Conservation (phyloP, 2,888 invertebrate species). For the Aleiodes leptofemur region DNA sequence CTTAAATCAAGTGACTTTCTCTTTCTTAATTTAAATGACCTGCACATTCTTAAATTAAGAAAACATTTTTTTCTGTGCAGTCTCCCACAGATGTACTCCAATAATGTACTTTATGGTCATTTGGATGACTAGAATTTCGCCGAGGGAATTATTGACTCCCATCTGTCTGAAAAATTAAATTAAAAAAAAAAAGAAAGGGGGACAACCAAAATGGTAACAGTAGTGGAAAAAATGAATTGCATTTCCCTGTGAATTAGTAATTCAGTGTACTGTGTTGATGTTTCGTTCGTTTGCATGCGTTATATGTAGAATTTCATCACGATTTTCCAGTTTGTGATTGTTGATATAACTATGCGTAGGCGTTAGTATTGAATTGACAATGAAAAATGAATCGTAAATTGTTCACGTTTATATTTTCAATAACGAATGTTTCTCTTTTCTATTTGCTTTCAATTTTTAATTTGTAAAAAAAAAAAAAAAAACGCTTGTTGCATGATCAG, state of each 20-base stretch:
- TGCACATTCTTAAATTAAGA: too few relatives aligned
- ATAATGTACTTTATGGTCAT: too few relatives aligned
- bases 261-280: not conserved
- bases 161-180: not conserved
- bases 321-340: not conserved
- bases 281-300: not conserved
- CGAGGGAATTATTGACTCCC: too few relatives aligned
- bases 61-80: too few relatives aligned
- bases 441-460: conserved; percentile 20
- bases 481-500: conserved; percentile 15
- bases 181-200: too few relatives aligned
- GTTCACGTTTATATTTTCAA: conserved; percentile 25
- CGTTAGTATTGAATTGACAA: not conserved
- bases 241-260: not conserved
- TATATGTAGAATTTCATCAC: conserved; percentile 11
- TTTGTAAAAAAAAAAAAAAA: not conserved
- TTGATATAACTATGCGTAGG: conserved; percentile 16
- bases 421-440: conserved; percentile 19
- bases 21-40: too few relatives aligned
- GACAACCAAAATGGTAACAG: not conserved
- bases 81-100: too few relatives aligned
- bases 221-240: conserved; percentile 14
- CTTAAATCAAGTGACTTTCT: too few relatives aligned
- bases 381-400: conserved; percentile 1
- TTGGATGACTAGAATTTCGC: too few relatives aligned